phyloP scores from a whole-genome alignment of 2,888 invertebrate species.

The Muschampia plurimacula region DNA sequence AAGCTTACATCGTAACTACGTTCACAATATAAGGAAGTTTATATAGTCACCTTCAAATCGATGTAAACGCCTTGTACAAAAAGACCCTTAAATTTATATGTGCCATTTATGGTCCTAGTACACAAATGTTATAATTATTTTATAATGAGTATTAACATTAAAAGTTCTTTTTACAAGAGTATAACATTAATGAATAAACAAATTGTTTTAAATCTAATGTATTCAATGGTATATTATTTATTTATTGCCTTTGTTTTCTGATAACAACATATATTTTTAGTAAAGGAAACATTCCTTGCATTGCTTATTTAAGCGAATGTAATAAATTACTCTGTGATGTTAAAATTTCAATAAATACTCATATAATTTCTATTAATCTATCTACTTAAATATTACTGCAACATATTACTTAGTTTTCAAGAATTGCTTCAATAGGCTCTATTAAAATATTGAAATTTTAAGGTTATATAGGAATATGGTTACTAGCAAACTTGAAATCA shows the following conservation, averaged over 20 bases:
- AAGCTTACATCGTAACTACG: slow-evolving; percentile 16
- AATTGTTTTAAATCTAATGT: neutral
- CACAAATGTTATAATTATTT: slow-evolving; percentile 14
- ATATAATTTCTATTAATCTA: neutral
- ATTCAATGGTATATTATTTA: neutral
- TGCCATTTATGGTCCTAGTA: slow-evolving; percentile 21
- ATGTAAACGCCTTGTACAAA: slow-evolving; percentile 37
- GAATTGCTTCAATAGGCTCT: neutral
- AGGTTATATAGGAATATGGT: slow-evolving; percentile 7
- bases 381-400: neutral
- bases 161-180: neutral
- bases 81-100: slow-evolving; percentile 16
- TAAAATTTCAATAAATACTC: neutral
- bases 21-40: slow-evolving; percentile 25
- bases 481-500: neutral
- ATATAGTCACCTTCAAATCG: slow-evolving; percentile 27
- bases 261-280: neutral
- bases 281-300: neutral
- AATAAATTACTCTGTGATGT: slow-evolving; percentile 1
- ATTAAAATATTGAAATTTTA: slow-evolving; percentile 8
- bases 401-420: neutral
- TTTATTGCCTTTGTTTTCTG: slow-evolving; percentile 6
- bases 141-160: slow-evolving; percentile 19
- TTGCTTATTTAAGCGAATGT: neutral
- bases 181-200: neutral